phyloP scores from a whole-genome alignment of 2,888 invertebrate species.

The Cerceris rybyensis region DNA sequence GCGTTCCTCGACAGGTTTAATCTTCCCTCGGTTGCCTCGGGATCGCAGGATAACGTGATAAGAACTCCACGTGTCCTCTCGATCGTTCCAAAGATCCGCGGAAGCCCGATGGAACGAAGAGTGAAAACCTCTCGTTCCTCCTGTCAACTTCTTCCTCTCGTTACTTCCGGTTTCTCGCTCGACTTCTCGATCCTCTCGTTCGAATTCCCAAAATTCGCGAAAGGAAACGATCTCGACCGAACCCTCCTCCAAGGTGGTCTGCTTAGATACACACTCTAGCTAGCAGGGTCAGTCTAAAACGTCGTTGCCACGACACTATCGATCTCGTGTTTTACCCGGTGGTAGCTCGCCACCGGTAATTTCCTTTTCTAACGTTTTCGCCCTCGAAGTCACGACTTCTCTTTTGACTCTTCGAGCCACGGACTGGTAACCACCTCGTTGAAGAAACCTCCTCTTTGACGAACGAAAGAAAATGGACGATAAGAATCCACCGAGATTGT shows the following conservation, averaged over 20 bases:
- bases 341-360: slow-evolving; percentile 30
- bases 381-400: background rate
- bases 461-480: too few species aligned
- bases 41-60: slow-evolving; percentile 41
- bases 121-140: background rate
- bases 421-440: background rate
- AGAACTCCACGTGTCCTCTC: slow-evolving; percentile 27
- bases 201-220: background rate
- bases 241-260: slow-evolving; percentile 21
- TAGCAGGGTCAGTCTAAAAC: slow-evolving; percentile 65
- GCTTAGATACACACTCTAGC: slow-evolving; percentile 2
- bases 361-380: slow-evolving; percentile 17
- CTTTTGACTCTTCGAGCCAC: background rate
- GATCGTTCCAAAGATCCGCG: slow-evolving; percentile 22
- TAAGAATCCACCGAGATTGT: too few species aligned
- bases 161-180: background rate
- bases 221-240: slow-evolving; percentile 21
- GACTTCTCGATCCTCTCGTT: background rate
- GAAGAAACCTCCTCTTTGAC: too few species aligned
- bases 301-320: slow-evolving; percentile 78
- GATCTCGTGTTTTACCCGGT: slow-evolving; percentile 63
- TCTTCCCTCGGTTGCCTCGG: background rate
- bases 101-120: background rate
- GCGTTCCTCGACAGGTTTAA: background rate
- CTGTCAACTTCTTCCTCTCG: slow-evolving; percentile 7